phyloP scores from a whole-genome alignment of 2,888 invertebrate species.

The Apamea monoglypha region DNA sequence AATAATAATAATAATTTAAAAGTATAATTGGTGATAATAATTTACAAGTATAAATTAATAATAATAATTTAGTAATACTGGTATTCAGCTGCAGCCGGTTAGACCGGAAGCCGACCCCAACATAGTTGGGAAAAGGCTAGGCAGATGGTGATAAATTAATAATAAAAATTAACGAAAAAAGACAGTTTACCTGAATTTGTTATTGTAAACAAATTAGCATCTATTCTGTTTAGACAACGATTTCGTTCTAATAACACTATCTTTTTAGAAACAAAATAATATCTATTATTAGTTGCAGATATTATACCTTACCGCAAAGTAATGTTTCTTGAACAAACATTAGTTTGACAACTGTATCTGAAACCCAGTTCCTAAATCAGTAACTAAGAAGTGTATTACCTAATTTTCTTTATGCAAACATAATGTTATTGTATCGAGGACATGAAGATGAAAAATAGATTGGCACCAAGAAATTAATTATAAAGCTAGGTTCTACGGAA shows the following conservation, averaged over 20 bases:
- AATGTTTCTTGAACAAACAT: constrained; percentile 1
- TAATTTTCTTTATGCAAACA: constrained; percentile 8
- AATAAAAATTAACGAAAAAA: neutral
- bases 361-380: constrained; percentile 25
- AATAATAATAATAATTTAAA: too few species aligned
- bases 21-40: too few species aligned
- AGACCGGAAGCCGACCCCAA: too few species aligned
- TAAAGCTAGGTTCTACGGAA: neutral
- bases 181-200: neutral
- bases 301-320: neutral
- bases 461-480: neutral
- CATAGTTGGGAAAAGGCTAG: too few species aligned
- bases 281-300: neutral
- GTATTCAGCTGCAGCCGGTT: too few species aligned
- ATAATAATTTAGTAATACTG: too few species aligned
- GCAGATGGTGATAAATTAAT: too few species aligned
- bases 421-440: neutral
- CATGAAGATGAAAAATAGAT: constrained; percentile 7
- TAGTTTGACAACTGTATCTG: constrained; percentile 23
- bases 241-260: neutral
- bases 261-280: neutral
- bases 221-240: neutral
- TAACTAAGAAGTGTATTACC: constrained; percentile 6
- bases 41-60: too few species aligned
- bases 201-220: neutral